A percentile compares a stretch with the other conserved stretches of the same genome.
Evolutionary conservation across 2,888 invertebrate genomes (phyloP).

Genomic region (Osmoderma eremita): DNA sequence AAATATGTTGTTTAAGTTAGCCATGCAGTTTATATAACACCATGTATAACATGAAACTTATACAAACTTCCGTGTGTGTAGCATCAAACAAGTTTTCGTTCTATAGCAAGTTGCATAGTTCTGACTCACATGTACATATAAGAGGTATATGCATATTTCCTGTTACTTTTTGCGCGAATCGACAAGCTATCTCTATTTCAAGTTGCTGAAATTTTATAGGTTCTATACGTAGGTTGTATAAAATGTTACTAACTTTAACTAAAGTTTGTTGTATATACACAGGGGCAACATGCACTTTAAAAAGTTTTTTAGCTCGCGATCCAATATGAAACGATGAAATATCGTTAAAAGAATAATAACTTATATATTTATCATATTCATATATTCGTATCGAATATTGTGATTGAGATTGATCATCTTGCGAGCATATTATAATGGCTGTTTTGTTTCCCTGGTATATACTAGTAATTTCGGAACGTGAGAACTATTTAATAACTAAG

Average conservation of each 20-base stretch:
- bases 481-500: slow-evolving; percentile 27
- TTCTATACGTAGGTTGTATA: not conserved
- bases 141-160: not conserved
- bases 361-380: not conserved
- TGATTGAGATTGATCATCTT: not conserved
- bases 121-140: not conserved
- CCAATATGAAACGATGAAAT: no score
- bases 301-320: no score
- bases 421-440: not conserved
- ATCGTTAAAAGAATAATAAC: no score
- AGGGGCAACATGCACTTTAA: no score
- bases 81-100: slow-evolving; percentile 7
- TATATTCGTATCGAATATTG: not conserved
- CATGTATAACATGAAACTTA: slow-evolving; percentile 7
- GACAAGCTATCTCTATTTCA: not conserved
- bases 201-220: no score
- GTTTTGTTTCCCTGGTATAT: slow-evolving; percentile 4
- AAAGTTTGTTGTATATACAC: no score
- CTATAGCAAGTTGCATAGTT: not conserved
- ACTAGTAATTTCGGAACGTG: slow-evolving; percentile 2
- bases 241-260: not conserved
- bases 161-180: not conserved
- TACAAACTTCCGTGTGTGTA: slow-evolving; percentile 5
- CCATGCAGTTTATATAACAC: not conserved
- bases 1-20: not conserved